Conservation (phyloP, 2,797 vertebrate species). For the Manis pentadactyla region DNA sequence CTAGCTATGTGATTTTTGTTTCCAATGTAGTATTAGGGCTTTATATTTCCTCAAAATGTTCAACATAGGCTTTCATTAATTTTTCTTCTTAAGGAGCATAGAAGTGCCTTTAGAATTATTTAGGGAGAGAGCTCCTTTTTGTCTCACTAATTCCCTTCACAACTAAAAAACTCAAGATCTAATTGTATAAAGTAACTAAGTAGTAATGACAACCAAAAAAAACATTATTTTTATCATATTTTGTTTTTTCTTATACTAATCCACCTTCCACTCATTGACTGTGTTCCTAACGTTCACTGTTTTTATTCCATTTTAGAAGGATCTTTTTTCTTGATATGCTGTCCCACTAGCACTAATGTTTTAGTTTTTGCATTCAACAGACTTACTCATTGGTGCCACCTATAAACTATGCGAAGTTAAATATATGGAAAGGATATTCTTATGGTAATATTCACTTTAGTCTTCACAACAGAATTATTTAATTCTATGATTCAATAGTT, state of each 20-base stretch:
- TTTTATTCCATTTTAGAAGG: background rate
- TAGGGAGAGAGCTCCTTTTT: background rate
- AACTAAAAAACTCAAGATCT: background rate
- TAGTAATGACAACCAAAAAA: background rate
- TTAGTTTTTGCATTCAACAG: constrained; percentile 6
- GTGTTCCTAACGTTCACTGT: background rate
- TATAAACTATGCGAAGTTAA: background rate
- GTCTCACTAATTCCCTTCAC: background rate
- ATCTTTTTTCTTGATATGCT: background rate
- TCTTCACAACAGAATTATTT: constrained; percentile 36
- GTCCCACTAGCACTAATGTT: background rate
- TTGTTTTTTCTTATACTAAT: background rate
- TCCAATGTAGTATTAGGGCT: background rate
- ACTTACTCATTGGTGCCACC: background rate
- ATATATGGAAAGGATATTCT: constrained; percentile 43
- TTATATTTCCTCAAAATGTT: background rate
- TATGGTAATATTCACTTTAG: constrained; percentile 40
- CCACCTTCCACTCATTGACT: background rate
- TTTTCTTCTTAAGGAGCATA: background rate
- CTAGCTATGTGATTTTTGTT: background rate
- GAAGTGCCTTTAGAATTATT: background rate
- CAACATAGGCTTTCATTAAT: background rate
- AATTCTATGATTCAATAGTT: constrained; percentile 26
- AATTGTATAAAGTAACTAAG: background rate
- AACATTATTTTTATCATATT: background rate